Percentiles rank a stretch among this genome's conserved stretches.
These are phyloP conservation scores for Gonioctena quinquepunctata DNA, from an alignment of 1,140 invertebrate genomes.

Conservation along the genomic window DNA sequence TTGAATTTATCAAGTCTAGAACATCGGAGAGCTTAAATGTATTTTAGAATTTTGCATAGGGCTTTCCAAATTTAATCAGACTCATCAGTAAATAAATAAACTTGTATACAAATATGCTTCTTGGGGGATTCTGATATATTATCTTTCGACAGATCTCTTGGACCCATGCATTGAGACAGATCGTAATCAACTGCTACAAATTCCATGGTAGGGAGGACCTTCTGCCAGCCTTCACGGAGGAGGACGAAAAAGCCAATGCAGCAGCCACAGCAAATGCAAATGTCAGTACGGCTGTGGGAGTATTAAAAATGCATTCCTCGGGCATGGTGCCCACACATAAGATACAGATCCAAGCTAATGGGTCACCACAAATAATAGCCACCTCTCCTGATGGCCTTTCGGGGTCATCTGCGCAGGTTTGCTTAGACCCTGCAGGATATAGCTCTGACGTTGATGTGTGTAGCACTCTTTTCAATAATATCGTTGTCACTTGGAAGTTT, in stretches of 20 bases:
- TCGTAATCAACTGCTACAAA: constrained; percentile 98
- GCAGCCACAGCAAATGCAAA: constrained; percentile 57
- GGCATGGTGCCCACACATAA: constrained; percentile 57
- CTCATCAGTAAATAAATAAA: too few relatives aligned
- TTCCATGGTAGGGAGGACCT: constrained; percentile 96
- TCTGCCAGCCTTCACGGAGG: constrained; percentile 90
- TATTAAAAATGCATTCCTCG: constrained; percentile 66
- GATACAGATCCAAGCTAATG: constrained; percentile 59
- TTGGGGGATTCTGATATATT: too few relatives aligned
- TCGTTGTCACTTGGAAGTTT: constrained; percentile 2
- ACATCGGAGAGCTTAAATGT: too few relatives aligned
- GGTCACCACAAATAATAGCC: constrained; percentile 59
- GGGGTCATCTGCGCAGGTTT: constrained; percentile 71
- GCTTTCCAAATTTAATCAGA: too few relatives aligned
- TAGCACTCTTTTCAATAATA: constrained; percentile 38
- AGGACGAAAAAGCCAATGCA: constrained; percentile 76
- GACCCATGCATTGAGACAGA: constrained; percentile 96
- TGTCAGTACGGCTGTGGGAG: constrained; percentile 63
- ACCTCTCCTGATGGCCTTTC: constrained; percentile 64
- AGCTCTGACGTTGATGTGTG: constrained; percentile 69
- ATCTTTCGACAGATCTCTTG: constrained; percentile 82
- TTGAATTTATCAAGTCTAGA: too few relatives aligned
- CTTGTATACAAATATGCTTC: too few relatives aligned
- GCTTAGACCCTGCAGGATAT: constrained; percentile 68
- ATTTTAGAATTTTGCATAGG: too few relatives aligned